These are phyloP conservation scores for Choloepus didactylus DNA, from an alignment of 2,797 vertebrate genomes.

Conservation along the genomic window DNA sequence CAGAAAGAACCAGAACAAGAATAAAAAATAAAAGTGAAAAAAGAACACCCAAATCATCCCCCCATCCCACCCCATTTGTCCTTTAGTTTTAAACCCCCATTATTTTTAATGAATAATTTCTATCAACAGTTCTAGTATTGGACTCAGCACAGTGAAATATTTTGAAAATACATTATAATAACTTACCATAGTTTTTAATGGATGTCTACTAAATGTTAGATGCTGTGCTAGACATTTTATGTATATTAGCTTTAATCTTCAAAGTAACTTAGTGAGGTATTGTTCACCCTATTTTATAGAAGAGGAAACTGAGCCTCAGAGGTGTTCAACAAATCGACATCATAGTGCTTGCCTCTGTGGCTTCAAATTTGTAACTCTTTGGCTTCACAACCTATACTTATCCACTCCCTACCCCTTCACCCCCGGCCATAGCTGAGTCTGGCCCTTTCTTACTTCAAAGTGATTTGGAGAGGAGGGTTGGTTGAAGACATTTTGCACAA, in stretches of 20 bases:
- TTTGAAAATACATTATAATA: slow-evolving; percentile 47
- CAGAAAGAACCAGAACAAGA: no score
- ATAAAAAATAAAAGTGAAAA: no score
- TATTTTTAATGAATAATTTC: slow-evolving; percentile 46
- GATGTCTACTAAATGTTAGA: not conserved
- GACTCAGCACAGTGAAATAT: not conserved
- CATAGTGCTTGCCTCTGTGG: not conserved
- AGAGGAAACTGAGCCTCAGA: not conserved
- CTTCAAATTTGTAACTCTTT: not conserved
- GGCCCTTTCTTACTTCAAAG: not conserved
- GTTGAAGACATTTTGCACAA: not conserved
- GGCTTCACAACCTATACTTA: not conserved
- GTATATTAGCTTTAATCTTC: not conserved
- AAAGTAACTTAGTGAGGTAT: not conserved
- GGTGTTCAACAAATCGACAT: not conserved
- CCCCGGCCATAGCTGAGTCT: not conserved
- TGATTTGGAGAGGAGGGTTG: not conserved
- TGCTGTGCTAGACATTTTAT: not conserved
- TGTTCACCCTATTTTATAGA: slow-evolving; percentile 14
- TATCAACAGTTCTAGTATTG: not conserved
- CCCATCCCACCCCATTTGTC: no score
- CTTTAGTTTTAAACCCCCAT: not conserved
- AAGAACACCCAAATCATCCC: no score
- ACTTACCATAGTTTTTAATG: not conserved
- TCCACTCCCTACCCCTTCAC: no score